Base-by-base conservation (phyloP, 2,797 vertebrate species). In the Margarornis squamiger region DNA sequence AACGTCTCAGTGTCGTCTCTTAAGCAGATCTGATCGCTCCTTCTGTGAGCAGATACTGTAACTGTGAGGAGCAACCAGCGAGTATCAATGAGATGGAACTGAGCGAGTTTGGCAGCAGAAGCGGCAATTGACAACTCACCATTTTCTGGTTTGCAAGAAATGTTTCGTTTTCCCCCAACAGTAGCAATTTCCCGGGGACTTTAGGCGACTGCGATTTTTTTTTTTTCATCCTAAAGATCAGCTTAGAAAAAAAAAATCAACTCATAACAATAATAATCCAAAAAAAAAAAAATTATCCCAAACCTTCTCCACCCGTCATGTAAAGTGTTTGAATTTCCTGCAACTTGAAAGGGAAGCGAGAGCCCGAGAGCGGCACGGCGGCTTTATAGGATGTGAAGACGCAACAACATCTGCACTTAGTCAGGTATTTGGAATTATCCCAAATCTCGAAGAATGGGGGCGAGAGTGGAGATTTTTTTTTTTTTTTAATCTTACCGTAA, bases 51-150 rank as follows among this genome's bases (percentile, higher is more conserved):
- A 96, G 93, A 93, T 87, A 76, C 86, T 95, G 94, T 95, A 93
- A 96, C 86, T 90, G 96, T 58, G 97, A 97, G 96, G 97, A 96
- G 97, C 97, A 93, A 94, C 94, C 95, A 65, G 95, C 96, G 96
- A 96, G 93, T 82, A 77, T 80, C 96, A 83, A 86, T 82, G 96
- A 97, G 92, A 97, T 71, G 94, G 97, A 97, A 94, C 92, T 93
- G 91, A 86, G 95, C 97, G 98, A 98, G 97, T 98, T 98, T 98
- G 98, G 98, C 97, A 96, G 97, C 97, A 89, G 92, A 97, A 96
- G 95, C 93, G 85, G 96, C 96, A 97, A 95, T 94, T 96, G 96
- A 97, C 97, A 98, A 98, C 98, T 99, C 98, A 99, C 98, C 98
- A 97, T 97, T 96, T 93, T 95, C 97, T 97, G 80, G 96, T 97